Conservation (phyloP, 2,797 vertebrate species). For the Enteromius afrohamiltoni region DNA sequence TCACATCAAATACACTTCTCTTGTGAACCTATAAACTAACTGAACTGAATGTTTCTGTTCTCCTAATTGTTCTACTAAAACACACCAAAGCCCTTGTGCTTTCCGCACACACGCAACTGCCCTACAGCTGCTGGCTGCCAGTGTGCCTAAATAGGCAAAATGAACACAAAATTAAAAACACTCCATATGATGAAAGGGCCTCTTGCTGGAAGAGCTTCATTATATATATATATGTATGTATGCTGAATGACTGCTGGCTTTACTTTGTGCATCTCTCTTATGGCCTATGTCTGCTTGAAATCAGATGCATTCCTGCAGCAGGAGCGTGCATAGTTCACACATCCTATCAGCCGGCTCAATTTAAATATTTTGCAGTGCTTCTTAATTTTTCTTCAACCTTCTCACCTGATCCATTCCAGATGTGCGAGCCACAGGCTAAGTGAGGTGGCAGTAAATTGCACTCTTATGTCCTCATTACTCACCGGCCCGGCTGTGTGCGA, state of each 20-base stretch:
- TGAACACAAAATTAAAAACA: slow-evolving; percentile 2
- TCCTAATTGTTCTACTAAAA: slow-evolving; percentile 24
- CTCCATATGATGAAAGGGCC: slow-evolving; percentile 17
- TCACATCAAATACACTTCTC: slow-evolving; percentile 52
- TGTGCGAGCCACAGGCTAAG: slow-evolving; percentile 65
- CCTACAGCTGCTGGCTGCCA: not conserved
- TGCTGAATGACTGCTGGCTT: not conserved
- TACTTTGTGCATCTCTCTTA: slow-evolving; percentile 18
- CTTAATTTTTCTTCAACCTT: slow-evolving; percentile 71
- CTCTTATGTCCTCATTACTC: slow-evolving; percentile 11
- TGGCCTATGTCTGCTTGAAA: slow-evolving; percentile 22
- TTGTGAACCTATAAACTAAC: slow-evolving; percentile 52
- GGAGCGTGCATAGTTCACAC: slow-evolving; percentile 47
- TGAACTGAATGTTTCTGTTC: slow-evolving; percentile 52
- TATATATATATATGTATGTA: not conserved
- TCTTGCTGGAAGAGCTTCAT: slow-evolving; percentile 13
- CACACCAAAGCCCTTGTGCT: not conserved
- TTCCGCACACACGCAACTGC: not conserved
- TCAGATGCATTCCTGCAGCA: slow-evolving; percentile 66
- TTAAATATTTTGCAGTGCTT: slow-evolving; percentile 74
- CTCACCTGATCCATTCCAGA: slow-evolving; percentile 73
- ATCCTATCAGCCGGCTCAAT: slow-evolving; percentile 64
- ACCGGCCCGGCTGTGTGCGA: not conserved
- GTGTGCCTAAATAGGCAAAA: not conserved
- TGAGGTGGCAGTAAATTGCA: slow-evolving; percentile 59